These are phyloP conservation scores for Malthinus flaveolus DNA, from an alignment of 2,888 invertebrate species.

Conservation along the genomic window DNA sequence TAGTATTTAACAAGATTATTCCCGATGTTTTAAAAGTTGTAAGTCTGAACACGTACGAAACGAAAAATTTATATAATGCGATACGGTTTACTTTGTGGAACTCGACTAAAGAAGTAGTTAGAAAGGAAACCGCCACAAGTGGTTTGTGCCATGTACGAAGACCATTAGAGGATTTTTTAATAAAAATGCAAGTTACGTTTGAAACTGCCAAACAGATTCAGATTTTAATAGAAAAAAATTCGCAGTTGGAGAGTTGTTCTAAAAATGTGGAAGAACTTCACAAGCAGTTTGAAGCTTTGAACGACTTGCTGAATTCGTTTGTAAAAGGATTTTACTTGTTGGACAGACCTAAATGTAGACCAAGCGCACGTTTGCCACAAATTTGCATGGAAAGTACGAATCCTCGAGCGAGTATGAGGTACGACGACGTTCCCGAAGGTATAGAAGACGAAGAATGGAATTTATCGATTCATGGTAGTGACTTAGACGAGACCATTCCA, in stretches of 20 bases:
- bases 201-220: constrained; percentile 11
- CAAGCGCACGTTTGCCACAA: not conserved
- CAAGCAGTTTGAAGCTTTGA: not conserved
- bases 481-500: constrained; percentile 3
- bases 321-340: not conserved
- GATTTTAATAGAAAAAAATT: not conserved
- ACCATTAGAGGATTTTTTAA: constrained; percentile 9
- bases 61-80: not conserved
- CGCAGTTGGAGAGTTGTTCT: not conserved
- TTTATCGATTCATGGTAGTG: constrained; percentile 20
- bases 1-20: constrained; percentile 11
- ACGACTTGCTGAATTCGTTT: not conserved
- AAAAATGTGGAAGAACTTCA: not conserved
- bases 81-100: not conserved
- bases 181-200: constrained; percentile 16
- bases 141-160: not conserved
- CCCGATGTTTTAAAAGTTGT: not conserved
- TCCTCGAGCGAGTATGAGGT: not conserved
- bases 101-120: not conserved
- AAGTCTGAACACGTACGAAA: not conserved
- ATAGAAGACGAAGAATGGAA: constrained; percentile 24
- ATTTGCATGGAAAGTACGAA: no score
- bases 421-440: constrained; percentile 4
- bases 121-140: not conserved
- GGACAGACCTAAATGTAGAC: not conserved